A percentile compares a stretch with the other conserved stretches of the same genome.
phyloP scores from a whole-genome alignment of 2,888 invertebrate species.

The Clitarchus hookeri region DNA sequence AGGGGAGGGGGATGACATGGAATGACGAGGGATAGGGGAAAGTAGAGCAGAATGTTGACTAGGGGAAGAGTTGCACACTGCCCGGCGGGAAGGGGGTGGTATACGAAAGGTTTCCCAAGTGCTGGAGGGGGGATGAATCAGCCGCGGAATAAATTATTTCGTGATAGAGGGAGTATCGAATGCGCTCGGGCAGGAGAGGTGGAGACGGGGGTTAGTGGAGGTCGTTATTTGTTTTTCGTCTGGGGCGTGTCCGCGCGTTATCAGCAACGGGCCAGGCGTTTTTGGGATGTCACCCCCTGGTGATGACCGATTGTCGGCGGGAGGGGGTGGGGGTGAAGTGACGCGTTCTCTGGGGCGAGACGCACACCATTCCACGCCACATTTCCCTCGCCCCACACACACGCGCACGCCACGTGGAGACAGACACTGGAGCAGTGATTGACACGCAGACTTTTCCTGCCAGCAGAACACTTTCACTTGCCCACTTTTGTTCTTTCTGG shows the following conservation, averaged over 20 bases:
- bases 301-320: not conserved
- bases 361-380: not conserved
- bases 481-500: too few species aligned
- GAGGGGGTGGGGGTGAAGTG: not conserved
- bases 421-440: not conserved
- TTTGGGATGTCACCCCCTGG: not conserved
- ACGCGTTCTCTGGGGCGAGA: not conserved
- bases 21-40: not conserved
- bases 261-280: slow-evolving; percentile 2
- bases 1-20: not conserved
- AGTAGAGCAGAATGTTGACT: not conserved
- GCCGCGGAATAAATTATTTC: slow-evolving; percentile 1
- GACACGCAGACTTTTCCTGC: not conserved
- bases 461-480: too few species aligned
- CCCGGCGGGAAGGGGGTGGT: too few species aligned
- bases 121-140: not conserved
- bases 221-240: slow-evolving; percentile 2
- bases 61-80: not conserved
- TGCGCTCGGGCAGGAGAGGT: not conserved
- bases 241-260: not conserved
- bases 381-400: not conserved
- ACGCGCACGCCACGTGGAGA: not conserved
- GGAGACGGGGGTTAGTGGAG: not conserved
- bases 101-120: not conserved
- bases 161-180: not conserved